These are phyloP conservation scores for Serripes groenlandicus DNA, from an alignment of 2,888 invertebrate genomes.

Conservation along the genomic window DNA sequence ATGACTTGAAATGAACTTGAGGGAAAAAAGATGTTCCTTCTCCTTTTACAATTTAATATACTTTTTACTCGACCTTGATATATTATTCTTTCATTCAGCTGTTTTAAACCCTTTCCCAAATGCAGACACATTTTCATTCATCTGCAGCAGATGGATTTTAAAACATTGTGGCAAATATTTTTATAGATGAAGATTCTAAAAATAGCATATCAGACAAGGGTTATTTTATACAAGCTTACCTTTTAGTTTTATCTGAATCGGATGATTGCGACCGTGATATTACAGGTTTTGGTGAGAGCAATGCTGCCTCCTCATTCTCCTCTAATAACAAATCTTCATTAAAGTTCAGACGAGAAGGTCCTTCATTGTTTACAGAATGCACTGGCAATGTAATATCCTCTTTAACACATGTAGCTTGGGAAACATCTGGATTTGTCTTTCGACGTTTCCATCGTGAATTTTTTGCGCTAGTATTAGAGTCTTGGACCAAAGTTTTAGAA, in stretches of 20 bases:
- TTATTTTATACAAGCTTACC: background rate
- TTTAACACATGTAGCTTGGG: background rate
- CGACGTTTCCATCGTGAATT: conserved; percentile 50
- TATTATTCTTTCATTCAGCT: too few species aligned
- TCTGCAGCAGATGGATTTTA: too few species aligned
- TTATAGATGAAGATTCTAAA: too few species aligned
- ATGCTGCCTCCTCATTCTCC: background rate
- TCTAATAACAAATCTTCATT: background rate
- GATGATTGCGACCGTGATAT: background rate
- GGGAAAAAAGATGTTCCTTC: too few species aligned
- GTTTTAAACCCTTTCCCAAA: too few species aligned
- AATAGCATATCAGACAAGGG: too few species aligned
- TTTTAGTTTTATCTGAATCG: background rate
- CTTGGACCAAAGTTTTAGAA: background rate
- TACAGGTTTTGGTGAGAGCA: background rate
- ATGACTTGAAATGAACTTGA: too few species aligned
- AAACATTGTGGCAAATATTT: too few species aligned
- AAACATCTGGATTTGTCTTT: conserved; percentile 33
- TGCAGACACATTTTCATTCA: too few species aligned
- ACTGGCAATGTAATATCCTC: background rate
- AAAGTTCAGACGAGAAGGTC: background rate
- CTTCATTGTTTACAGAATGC: too few species aligned
- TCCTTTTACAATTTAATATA: too few species aligned
- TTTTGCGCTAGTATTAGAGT: conserved; percentile 5
- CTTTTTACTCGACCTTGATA: too few species aligned